A percentile compares a stretch with the other conserved stretches of the same genome.
phyloP scores from a whole-genome alignment of 2,797 vertebrate species.

The Sebastolobus alascanus region DNA sequence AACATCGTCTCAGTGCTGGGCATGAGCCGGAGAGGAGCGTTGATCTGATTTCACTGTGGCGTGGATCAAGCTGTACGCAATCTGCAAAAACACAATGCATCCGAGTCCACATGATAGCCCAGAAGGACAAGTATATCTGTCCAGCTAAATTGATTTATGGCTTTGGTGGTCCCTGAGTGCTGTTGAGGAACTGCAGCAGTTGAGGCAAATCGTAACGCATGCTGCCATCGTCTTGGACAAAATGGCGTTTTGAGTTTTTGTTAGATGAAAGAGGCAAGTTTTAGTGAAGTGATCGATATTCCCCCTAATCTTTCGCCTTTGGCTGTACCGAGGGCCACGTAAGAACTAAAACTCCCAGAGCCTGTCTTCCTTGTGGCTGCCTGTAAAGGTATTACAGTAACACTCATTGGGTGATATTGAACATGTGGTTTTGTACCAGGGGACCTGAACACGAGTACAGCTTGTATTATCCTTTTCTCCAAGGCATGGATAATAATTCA shows the following conservation, averaged over 20 bases:
- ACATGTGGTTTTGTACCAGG: conserved; percentile 49
- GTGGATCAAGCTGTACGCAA: conserved; percentile 49
- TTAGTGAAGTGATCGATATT: conserved; percentile 28
- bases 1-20: conserved; percentile 30
- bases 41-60: conserved; percentile 64
- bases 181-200: conserved; percentile 68
- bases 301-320: conserved; percentile 36
- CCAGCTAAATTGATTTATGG: conserved; percentile 71
- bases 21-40: conserved; percentile 35
- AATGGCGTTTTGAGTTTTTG: conserved; percentile 9
- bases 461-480: conserved; percentile 20
- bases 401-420: conserved; percentile 61
- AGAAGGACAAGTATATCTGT: conserved; percentile 69
- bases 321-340: conserved; percentile 35
- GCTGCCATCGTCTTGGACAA: conserved; percentile 4
- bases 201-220: conserved; percentile 48
- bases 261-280: conserved; percentile 4
- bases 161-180: conserved; percentile 57
- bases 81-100: conserved; percentile 57
- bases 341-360: conserved; percentile 30
- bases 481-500: conserved; percentile 34
- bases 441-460: conserved; percentile 20
- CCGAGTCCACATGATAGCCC: conserved; percentile 56
- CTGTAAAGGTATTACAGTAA: conserved; percentile 48
- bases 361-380: conserved; percentile 41